phyloP scores from a whole-genome alignment of 2,888 invertebrate species.

The Lycaena phlaeas region DNA sequence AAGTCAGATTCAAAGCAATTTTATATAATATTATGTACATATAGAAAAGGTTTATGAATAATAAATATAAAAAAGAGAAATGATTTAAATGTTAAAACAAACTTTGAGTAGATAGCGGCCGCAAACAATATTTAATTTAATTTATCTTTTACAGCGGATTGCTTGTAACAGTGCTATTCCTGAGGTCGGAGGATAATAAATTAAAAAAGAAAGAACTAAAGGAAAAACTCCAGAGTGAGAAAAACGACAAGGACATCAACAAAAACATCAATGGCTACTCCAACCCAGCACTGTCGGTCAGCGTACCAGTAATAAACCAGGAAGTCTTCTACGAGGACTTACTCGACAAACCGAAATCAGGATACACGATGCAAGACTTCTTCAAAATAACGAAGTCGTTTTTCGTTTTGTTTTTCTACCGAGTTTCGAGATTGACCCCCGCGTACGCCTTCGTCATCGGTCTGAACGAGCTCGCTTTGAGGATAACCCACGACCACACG shows the following conservation, averaged over 20 bases:
- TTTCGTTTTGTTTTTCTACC: slow-evolving; percentile 57
- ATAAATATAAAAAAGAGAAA: no score
- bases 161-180: slow-evolving; percentile 80
- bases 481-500: slow-evolving; percentile 80
- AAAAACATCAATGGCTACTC: slow-evolving; percentile 62
- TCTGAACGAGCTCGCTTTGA: slow-evolving; percentile 79
- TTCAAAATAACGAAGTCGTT: slow-evolving; percentile 58
- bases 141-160: slow-evolving; percentile 72
- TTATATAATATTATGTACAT: no score
- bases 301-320: slow-evolving; percentile 51
- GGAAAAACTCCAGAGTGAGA: slow-evolving; percentile 19
- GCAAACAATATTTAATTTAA: not conserved
- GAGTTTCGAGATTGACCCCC: slow-evolving; percentile 83
- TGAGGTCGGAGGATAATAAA: slow-evolving; percentile 75
- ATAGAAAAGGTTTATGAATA: no score
- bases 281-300: slow-evolving; percentile 48
- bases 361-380: slow-evolving; percentile 46
- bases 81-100: no score
- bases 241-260: slow-evolving; percentile 41
- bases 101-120: no score
- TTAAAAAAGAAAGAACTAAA: slow-evolving; percentile 32
- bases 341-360: slow-evolving; percentile 43
- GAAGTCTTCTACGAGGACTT: slow-evolving; percentile 59
- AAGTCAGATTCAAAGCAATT: not conserved
- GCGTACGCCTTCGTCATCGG: slow-evolving; percentile 87